phyloP scores from a whole-genome alignment of 2,797 vertebrate genomes.

The Dipus sagitta region DNA sequence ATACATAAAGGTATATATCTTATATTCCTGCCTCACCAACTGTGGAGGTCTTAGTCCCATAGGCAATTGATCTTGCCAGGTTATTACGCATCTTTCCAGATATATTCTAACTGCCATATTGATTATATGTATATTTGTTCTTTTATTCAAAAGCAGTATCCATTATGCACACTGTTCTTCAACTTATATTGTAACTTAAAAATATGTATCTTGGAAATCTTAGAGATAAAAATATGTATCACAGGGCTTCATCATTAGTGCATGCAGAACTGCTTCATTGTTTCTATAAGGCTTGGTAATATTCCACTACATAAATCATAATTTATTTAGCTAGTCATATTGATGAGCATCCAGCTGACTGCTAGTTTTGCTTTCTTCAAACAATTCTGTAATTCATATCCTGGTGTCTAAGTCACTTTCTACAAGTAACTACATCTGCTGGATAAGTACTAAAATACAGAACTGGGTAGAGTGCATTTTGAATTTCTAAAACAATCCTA shows the following conservation, averaged over 20 bases:
- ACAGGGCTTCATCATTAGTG: background rate
- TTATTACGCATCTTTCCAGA: background rate
- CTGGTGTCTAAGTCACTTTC: conserved; percentile 21
- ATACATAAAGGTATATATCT: background rate
- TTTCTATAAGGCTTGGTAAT: background rate
- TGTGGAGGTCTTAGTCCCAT: background rate
- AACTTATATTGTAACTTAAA: conserved; percentile 20
- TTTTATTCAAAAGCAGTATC: background rate
- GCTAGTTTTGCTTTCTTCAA: background rate
- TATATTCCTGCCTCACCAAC: background rate
- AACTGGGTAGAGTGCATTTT: background rate
- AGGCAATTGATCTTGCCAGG: background rate
- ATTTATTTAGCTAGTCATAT: background rate
- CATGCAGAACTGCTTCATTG: background rate
- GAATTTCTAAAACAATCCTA: background rate
- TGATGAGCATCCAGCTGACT: background rate
- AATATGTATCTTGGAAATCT: background rate
- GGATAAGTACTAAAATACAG: background rate
- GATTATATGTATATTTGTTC: background rate
- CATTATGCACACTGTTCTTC: background rate
- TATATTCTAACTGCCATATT: background rate
- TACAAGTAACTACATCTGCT: background rate
- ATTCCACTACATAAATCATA: background rate
- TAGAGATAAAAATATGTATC: background rate
- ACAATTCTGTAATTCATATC: background rate